Evolutionary conservation across 2,113 vertebrate species (phyloP).

Genomic region (Myrmecophaga tridactyla): DNA sequence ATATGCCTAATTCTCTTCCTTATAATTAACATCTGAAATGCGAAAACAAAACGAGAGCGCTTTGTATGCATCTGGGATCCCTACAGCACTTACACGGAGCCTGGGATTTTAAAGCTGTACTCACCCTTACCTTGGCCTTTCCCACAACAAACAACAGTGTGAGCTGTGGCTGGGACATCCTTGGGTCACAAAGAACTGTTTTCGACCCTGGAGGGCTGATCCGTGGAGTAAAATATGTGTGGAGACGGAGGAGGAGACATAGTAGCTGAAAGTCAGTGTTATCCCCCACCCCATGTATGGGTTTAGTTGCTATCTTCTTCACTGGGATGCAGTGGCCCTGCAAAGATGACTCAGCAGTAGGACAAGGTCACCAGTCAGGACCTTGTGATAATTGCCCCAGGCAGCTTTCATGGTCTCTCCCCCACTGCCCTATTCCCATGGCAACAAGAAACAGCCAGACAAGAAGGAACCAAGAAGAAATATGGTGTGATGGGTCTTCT

Average conservation of each 20-base stretch:
- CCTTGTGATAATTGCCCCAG: not conserved
- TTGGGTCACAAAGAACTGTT: not conserved
- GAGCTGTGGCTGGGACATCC: not conserved
- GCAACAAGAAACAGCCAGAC: not conserved
- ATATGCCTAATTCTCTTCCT: constrained; percentile 77
- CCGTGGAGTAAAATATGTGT: not conserved
- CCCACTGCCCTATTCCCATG: not conserved
- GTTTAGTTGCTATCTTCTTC: constrained; percentile 16
- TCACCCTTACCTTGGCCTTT: constrained; percentile 38
- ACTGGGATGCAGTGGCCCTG: not conserved
- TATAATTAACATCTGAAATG: constrained; percentile 78
- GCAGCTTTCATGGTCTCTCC: not conserved
- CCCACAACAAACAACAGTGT: not conserved
- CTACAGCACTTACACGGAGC: constrained; percentile 41
- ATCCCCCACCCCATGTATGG: too few species aligned
- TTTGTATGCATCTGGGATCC: constrained; percentile 51
- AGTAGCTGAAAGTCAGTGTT: not conserved
- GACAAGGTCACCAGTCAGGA: not conserved
- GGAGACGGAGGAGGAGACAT: not conserved
- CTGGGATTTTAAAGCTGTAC: not conserved
- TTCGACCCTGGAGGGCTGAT: not conserved
- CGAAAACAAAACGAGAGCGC: constrained; percentile 66
- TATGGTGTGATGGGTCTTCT: not conserved
- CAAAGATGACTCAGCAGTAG: not conserved
- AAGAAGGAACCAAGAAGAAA: not conserved